phyloP scores from a whole-genome alignment of 2,888 invertebrate species.

The Luperina nickerlii region DNA sequence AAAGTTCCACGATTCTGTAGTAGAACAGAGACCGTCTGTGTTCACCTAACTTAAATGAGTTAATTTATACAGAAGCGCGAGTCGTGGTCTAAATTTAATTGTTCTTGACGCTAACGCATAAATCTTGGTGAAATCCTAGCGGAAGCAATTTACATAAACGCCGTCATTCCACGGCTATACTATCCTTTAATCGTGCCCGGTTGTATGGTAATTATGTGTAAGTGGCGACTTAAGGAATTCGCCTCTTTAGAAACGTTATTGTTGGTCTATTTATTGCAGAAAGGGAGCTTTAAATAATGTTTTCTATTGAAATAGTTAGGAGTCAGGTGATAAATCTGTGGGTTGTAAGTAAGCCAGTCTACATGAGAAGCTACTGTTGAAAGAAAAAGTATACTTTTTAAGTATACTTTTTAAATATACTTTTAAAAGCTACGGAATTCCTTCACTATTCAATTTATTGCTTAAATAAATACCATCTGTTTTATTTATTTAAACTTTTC shows the following conservation, averaged over 20 bases:
- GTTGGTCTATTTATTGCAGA: slow-evolving; percentile 44
- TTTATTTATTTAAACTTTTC: too few relatives aligned
- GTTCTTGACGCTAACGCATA: slow-evolving; percentile 85
- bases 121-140: slow-evolving; percentile 86
- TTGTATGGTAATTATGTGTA: slow-evolving; percentile 69
- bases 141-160: slow-evolving; percentile 88
- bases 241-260: slow-evolving; percentile 56
- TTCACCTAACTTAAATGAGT: slow-evolving; percentile 73
- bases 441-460: too few relatives aligned
- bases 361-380: too few relatives aligned
- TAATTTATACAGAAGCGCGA: slow-evolving; percentile 84
- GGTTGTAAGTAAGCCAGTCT: neutral
- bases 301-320: slow-evolving; percentile 2
- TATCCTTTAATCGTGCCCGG: slow-evolving; percentile 77
- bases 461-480: too few relatives aligned
- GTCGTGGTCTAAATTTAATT: slow-evolving; percentile 87
- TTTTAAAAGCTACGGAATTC: neutral
- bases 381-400: too few relatives aligned
- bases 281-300: slow-evolving; percentile 30
- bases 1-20: slow-evolving; percentile 47
- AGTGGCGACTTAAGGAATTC: slow-evolving; percentile 58
- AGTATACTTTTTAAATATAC: too few relatives aligned
- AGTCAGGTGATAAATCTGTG: neutral
- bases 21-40: slow-evolving; percentile 44
- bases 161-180: slow-evolving; percentile 80